phyloP scores from a whole-genome alignment of 2,113 vertebrate species.

The Spea multiplicata region DNA sequence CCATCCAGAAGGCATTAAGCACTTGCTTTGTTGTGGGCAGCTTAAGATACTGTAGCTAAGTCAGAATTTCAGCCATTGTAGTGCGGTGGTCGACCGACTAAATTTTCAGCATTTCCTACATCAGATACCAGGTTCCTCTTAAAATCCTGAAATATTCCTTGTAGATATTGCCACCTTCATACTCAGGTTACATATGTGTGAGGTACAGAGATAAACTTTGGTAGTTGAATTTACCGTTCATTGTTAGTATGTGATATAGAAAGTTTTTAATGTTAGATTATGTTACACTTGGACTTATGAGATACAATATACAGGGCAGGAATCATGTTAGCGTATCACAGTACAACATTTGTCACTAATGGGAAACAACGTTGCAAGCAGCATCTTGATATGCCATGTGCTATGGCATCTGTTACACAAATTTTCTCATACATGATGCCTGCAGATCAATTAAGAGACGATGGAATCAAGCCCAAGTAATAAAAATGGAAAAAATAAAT shows the following conservation, averaged over 20 bases:
- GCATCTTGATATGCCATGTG: constrained; percentile 44
- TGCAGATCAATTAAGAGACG: constrained; percentile 29
- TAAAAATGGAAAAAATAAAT: constrained; percentile 21
- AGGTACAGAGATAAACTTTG: neutral
- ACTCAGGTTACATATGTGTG: neutral
- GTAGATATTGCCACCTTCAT: neutral
- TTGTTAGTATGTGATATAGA: neutral
- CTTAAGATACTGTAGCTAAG: neutral
- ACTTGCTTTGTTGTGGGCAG: constrained; percentile 15
- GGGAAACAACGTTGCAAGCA: constrained; percentile 35
- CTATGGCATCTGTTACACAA: constrained; percentile 32
- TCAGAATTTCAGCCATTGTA: constrained; percentile 21
- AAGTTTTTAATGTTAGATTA: constrained; percentile 11
- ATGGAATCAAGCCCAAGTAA: constrained; percentile 36
- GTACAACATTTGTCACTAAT: constrained; percentile 44
- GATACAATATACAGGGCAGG: constrained; percentile 31
- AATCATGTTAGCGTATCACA: constrained; percentile 42
- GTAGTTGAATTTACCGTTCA: neutral
- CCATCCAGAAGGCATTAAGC: constrained; percentile 35
- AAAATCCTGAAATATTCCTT: neutral
- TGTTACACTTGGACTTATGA: constrained; percentile 7
- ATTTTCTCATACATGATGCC: constrained; percentile 19
- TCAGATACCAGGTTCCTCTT: neutral
- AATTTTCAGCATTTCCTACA: neutral
- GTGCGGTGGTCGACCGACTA: neutral